Evolutionary conservation across 2,113 vertebrate genomes (phyloP).

Genomic region (Sander lucioperca): DNA sequence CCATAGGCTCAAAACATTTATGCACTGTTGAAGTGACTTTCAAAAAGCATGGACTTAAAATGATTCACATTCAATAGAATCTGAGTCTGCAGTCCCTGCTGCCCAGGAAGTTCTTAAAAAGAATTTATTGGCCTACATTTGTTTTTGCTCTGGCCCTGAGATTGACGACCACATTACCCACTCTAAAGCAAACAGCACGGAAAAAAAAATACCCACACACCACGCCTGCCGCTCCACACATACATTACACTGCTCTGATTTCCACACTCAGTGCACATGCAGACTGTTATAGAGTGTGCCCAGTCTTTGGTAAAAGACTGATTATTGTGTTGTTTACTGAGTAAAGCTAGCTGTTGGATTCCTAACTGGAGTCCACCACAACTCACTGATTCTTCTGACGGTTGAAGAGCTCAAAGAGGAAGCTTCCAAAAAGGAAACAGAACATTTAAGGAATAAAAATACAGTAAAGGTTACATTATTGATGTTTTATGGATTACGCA

Average conservation of each 20-base stretch:
- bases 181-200: slow-evolving; percentile 40
- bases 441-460: not conserved
- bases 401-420: slow-evolving; percentile 22
- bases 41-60: slow-evolving; percentile 22
- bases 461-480: not conserved
- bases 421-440: not conserved
- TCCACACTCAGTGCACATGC: slow-evolving; percentile 33
- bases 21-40: not conserved
- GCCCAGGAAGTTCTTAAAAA: slow-evolving; percentile 29
- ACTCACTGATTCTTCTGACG: slow-evolving; percentile 13
- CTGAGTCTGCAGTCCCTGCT: slow-evolving; percentile 14
- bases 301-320: slow-evolving; percentile 40
- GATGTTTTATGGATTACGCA: not conserved
- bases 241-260: slow-evolving; percentile 11
- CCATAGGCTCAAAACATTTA: not conserved
- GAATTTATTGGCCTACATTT: slow-evolving; percentile 34
- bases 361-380: slow-evolving; percentile 2
- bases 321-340: slow-evolving; percentile 56
- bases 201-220: slow-evolving; percentile 17
- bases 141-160: slow-evolving; percentile 25
- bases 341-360: slow-evolving; percentile 26
- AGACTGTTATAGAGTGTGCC: slow-evolving; percentile 14
- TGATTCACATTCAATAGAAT: slow-evolving; percentile 28
- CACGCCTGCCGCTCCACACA: slow-evolving; percentile 25
- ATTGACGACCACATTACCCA: slow-evolving; percentile 44